Conservation (phyloP, 2,797 vertebrate genomes). For the Liasis olivaceus region DNA sequence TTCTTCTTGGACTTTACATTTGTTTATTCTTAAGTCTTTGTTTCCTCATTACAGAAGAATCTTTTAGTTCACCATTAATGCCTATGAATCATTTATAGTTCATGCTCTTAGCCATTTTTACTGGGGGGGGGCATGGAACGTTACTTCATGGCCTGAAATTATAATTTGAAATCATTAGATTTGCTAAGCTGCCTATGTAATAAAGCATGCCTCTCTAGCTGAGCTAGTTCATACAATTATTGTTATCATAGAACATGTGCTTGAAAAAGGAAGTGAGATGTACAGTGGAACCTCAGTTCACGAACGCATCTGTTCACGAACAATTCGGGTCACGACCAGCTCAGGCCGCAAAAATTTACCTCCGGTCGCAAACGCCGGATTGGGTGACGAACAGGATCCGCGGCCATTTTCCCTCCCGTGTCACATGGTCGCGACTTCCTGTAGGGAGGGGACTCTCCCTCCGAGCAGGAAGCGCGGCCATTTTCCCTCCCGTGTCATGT, state of each 20-base stretch:
- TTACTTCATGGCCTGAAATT: slow-evolving; percentile 16
- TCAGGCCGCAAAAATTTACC: too few relatives aligned
- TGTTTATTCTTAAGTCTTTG: not conserved
- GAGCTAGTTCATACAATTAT: slow-evolving; percentile 37
- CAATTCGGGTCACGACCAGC: too few relatives aligned
- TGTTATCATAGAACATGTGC: slow-evolving; percentile 37
- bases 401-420: too few relatives aligned
- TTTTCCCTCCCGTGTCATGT: too few relatives aligned
- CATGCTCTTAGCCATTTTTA: not conserved
- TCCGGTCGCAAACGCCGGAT: too few relatives aligned
- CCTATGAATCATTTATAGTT: not conserved
- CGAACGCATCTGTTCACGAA: too few relatives aligned
- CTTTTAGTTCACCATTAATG: not conserved
- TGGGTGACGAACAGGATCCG: too few relatives aligned
- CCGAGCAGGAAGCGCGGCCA: too few relatives aligned
- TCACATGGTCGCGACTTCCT: too few relatives aligned
- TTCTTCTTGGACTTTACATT: not conserved
- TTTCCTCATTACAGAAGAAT: not conserved
- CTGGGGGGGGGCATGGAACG: not conserved
- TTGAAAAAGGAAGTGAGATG: slow-evolving; percentile 33
- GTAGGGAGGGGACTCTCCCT: too few relatives aligned
- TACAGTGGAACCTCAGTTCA: too few relatives aligned
- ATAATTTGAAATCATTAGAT: slow-evolving; percentile 23
- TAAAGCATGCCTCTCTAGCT: slow-evolving; percentile 5
- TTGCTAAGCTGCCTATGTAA: slow-evolving; percentile 19